Conservation (phyloP, 2,113 vertebrate genomes). For the Cheilinus undulatus region DNA sequence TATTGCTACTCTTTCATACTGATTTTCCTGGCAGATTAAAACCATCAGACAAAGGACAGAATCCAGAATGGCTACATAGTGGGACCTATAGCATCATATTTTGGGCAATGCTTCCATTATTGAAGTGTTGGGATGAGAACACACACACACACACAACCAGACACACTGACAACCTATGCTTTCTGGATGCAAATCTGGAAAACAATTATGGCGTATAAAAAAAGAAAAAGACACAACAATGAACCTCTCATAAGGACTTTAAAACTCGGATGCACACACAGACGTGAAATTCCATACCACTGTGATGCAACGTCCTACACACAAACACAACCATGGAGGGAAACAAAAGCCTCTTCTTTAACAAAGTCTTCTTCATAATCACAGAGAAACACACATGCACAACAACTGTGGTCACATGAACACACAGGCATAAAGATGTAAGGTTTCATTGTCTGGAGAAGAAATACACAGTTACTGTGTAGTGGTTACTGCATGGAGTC, state of each 20-base stretch:
- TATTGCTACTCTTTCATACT: too few species aligned
- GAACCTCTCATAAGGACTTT: constrained; percentile 31
- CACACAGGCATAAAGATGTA: constrained; percentile 13
- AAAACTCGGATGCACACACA: background rate
- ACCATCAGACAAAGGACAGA: too few species aligned
- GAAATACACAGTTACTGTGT: constrained; percentile 39
- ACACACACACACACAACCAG: background rate
- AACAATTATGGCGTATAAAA: constrained; percentile 5
- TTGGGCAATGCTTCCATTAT: too few species aligned
- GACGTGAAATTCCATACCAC: constrained; percentile 23
- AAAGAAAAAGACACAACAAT: constrained; percentile 49
- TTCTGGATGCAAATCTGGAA: background rate
- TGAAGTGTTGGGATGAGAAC: too few species aligned
- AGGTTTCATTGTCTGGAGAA: constrained; percentile 36
- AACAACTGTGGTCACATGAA: constrained; percentile 24
- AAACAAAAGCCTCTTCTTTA: constrained; percentile 63
- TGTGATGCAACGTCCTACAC: constrained; percentile 22
- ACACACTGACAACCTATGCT: constrained; percentile 1
- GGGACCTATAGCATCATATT: too few species aligned
- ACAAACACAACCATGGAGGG: constrained; percentile 9
- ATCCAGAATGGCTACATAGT: too few species aligned
- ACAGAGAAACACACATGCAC: constrained; percentile 24
- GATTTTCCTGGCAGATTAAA: too few species aligned
- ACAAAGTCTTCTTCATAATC: constrained; percentile 59
- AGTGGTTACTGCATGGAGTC: constrained; percentile 63